Evolutionary conservation across 2,888 invertebrate species (phyloP), one percentile per base, ranked within the genome.

Genomic region (Vandiemenella viatica): DNA sequence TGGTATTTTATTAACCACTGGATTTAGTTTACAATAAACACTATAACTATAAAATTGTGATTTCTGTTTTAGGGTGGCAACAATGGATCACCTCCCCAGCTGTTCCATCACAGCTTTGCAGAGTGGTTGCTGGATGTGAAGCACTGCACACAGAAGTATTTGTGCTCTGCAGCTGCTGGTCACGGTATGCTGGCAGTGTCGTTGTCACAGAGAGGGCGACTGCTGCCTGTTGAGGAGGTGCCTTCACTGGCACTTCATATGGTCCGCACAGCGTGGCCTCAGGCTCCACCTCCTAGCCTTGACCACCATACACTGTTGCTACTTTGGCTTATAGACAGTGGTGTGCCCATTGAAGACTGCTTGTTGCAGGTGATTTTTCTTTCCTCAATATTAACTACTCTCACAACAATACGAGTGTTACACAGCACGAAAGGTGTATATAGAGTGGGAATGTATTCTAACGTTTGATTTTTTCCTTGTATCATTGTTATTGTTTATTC

Each of bases 121-220:
- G 85, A 87, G 62, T 96, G 96, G 96, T 69, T 96, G 56, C 70
- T 89, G 47, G 96, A 96, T 65, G 93, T 96, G n/a, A 96, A 96
- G 67, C 93, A 96, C 63, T 93, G 95, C 65, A 96, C 95, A 2
- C 84, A 91, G 58, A 86, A 91, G 58, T 96, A 91, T 67, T 73
- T 95, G 55, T 95, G 91, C 65, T 81, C 83, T 56, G 80, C 86
- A 7, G 73, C 79, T 45, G 87, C 89, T 58, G 95, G 95, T 0
- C 93, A 95, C 65, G 84, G 84, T 8, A 85, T 87, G 65, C 72
- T 91, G 37, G 84, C 87, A 17, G 84, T 91, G 79, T 62, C 66
- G 54, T 65, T 88, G 70, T 76, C 83, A 45, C 67, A 83, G 43
- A 75, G 80, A 18, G 81, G 83, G 0, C 71, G 74, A 45, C 74